phyloP scores from a whole-genome alignment of 1,140 invertebrate genomes.

The Physella acuta region DNA sequence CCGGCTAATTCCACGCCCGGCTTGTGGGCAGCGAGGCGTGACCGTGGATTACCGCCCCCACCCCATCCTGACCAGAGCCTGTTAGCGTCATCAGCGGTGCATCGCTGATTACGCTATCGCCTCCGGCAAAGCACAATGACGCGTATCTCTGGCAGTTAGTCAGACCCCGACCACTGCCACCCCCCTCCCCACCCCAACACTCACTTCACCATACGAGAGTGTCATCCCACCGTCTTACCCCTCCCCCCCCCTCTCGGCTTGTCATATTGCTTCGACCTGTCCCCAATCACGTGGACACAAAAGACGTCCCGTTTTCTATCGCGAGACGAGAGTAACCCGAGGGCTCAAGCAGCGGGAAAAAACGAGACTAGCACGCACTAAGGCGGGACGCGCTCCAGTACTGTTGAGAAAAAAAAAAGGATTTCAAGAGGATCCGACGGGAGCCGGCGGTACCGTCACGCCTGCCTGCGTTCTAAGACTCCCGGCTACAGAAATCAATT shows the following conservation, averaged over 20 bases:
- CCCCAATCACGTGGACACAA: neutral
- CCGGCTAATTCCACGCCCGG: no score
- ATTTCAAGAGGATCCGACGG: neutral
- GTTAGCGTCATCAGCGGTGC: no score
- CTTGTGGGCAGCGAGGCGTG: no score
- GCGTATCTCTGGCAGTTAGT: neutral
- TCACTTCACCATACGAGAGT: neutral
- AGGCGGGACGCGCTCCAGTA: neutral
- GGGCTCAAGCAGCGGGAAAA: neutral
- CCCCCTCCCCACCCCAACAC: neutral
- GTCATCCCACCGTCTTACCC: neutral
- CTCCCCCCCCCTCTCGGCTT: neutral
- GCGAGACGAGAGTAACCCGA: neutral
- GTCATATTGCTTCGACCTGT: conserved; percentile 9
- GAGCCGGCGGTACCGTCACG: conserved; percentile 7
- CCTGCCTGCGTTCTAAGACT: neutral
- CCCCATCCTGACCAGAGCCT: neutral
- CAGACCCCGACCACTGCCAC: neutral
- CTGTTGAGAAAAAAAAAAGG: neutral
- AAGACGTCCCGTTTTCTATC: neutral
- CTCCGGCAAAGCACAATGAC: neutral
- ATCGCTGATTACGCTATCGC: neutral
- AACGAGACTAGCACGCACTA: neutral
- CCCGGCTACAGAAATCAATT: neutral
- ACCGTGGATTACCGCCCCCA: no score